Conservation (phyloP, 2,888 invertebrate species). For the Parelbella ahira region DNA sequence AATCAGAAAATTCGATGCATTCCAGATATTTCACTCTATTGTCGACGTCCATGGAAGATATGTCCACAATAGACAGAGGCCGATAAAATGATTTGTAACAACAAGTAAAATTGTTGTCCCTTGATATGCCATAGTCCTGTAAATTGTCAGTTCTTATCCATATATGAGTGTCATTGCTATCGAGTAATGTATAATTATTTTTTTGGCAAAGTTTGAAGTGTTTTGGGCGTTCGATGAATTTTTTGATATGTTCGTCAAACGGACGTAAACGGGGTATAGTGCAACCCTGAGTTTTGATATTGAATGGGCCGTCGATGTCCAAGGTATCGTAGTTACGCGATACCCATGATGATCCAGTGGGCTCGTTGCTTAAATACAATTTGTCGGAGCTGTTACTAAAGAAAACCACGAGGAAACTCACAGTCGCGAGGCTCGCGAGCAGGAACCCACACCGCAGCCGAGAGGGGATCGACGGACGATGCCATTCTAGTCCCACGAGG, state of each 20-base stretch:
- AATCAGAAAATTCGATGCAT: slow-evolving; percentile 72
- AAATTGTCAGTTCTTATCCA: slow-evolving; percentile 74
- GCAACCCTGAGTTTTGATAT: slow-evolving; percentile 84
- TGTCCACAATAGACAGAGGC: slow-evolving; percentile 62
- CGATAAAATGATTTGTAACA: slow-evolving; percentile 83
- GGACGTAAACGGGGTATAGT: slow-evolving; percentile 83
- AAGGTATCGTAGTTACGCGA: slow-evolving; percentile 36
- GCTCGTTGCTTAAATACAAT: slow-evolving; percentile 46
- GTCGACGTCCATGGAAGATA: slow-evolving; percentile 65
- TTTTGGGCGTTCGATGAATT: slow-evolving; percentile 73
- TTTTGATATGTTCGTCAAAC: slow-evolving; percentile 77
- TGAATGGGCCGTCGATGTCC: slow-evolving; percentile 53
- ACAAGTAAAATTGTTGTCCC: slow-evolving; percentile 71
- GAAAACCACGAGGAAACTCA: slow-evolving; percentile 56
- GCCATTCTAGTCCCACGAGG: slow-evolving; percentile 34
- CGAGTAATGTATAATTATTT: slow-evolving; percentile 72
- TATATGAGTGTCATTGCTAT: slow-evolving; percentile 80
- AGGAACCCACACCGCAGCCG: slow-evolving; percentile 61
- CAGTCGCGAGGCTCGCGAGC: slow-evolving; percentile 52
- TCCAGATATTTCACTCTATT: slow-evolving; percentile 67
- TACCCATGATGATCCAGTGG: slow-evolving; percentile 37
- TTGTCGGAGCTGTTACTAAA: slow-evolving; percentile 51
- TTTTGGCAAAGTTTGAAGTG: slow-evolving; percentile 76
- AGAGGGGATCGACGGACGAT: slow-evolving; percentile 35
- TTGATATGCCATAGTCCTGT: slow-evolving; percentile 68